Evolutionary conservation across 2,113 vertebrate genomes (phyloP), one percentile per base, ranked within the genome.

Genomic region (Pseudorhombus dupliciocellatus): DNA sequence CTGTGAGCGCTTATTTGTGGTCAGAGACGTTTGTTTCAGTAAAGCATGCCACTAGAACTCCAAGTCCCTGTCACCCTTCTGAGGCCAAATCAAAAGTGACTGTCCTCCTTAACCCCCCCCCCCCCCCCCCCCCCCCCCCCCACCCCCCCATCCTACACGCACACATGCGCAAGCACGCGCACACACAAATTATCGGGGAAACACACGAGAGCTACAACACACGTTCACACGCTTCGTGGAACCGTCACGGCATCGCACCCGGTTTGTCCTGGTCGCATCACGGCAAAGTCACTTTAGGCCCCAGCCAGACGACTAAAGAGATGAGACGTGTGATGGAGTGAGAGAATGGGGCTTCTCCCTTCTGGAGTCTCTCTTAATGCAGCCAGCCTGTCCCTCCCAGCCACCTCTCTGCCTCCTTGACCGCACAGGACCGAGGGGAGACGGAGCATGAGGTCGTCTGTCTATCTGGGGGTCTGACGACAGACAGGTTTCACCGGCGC

Each of bases 71-170:
- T 93, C 91, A 90, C 74, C 85, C 83, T 74, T 90, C 75, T 77
- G 72, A 74, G 73, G 76, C 73, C 89, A 90, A 90, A 93, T 90
- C 70, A 73, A 70, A 88, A 88, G 86, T 90, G 91, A 93, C 88
- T 87, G 80, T 72, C 78, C 65, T 87, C 73, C 89, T 87, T 79
- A 84, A 83, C 26, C 44, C 24, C 24, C 21, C 37, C 44, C 25
- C 14, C n/a, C 18, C 40, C 14, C 63, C 25, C 52, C 40, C 14
- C 63, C 25, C 52, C 70, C 22, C 64, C 15, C 53, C 54, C 64
- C 73, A 81, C 70, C 84, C 58, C 71, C 57, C 70, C 61, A 66
- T 59, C 64, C 42, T 44, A 28, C 44, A 65, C 46, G 12, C 20
- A 48, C 46, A 48, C 46, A 21, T 5, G 12, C 16, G 12, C 46